Conservation (phyloP, 2,888 invertebrate genomes). For the Zygogramma bicolorata region DNA sequence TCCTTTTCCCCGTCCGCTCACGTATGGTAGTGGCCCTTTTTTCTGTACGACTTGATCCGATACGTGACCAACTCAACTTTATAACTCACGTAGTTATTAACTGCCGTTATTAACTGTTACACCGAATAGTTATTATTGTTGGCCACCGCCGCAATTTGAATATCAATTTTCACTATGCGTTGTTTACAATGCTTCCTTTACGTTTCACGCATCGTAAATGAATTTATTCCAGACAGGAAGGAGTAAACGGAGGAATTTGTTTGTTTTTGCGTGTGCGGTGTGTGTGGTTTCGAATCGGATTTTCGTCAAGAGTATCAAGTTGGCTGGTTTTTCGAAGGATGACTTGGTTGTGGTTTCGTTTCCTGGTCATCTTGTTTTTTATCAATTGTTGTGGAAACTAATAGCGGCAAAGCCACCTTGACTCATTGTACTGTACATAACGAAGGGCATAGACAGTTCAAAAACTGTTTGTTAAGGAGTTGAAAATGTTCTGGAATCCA, state of each 20-base stretch:
- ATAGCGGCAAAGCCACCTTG: too few relatives aligned
- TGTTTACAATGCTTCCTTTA: not conserved
- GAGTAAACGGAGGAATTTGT: not conserved
- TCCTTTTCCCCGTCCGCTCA: not conserved
- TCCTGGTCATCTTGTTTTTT: not conserved
- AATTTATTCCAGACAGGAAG: not conserved
- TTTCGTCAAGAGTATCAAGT: not conserved
- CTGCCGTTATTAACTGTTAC: slow-evolving; percentile 18
- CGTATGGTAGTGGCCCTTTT: not conserved
- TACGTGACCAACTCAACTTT: not conserved
- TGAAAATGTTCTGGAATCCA: too few relatives aligned
- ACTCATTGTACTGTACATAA: too few relatives aligned
- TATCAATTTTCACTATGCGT: slow-evolving; percentile 18
- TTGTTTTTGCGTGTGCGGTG: not conserved
- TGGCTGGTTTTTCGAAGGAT: not conserved
- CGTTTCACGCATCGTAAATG: not conserved
- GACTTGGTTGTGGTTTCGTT: not conserved
- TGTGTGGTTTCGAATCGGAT: not conserved
- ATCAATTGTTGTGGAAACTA: too few relatives aligned
- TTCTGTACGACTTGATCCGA: not conserved
- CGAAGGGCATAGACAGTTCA: too few relatives aligned
- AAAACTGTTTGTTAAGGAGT: too few relatives aligned
- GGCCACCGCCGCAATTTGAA: slow-evolving; percentile 10
- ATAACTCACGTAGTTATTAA: not conserved
- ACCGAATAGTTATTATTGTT: slow-evolving; percentile 6